A percentile compares a stretch with the other conserved stretches of the same genome.
phyloP scores from a whole-genome alignment of 2,113 vertebrate genomes.

The Melanocharis versteri region DNA sequence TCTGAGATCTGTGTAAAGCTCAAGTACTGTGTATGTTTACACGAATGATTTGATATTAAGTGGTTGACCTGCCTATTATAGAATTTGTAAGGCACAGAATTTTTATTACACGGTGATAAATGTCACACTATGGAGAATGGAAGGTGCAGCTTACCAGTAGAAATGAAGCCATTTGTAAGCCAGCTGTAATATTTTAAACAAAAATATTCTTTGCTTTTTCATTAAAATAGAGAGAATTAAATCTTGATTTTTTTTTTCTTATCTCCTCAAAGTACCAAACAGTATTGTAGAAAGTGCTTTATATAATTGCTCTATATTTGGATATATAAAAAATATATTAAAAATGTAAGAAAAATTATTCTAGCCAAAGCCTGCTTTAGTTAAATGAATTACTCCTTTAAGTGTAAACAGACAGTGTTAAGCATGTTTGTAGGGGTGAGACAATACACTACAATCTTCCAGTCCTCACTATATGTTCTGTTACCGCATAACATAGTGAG shows the following conservation, averaged over 20 bases:
- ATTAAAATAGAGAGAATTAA: background rate
- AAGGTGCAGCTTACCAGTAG: background rate
- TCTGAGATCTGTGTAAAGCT: background rate
- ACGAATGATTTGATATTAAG: background rate
- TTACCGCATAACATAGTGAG: background rate
- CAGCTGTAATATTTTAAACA: background rate
- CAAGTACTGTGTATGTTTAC: background rate
- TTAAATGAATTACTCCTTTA: background rate
- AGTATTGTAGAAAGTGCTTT: background rate
- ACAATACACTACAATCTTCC: rapidly evolving
- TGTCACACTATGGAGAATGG: background rate
- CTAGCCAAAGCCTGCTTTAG: background rate
- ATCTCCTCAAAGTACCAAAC: background rate
- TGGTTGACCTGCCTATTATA: background rate
- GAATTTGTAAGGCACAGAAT: background rate
- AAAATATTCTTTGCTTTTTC: background rate
- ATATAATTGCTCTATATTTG: background rate
- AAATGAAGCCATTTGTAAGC: background rate
- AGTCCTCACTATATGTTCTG: background rate
- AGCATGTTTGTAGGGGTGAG: background rate
- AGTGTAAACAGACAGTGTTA: background rate
- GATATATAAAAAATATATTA: background rate
- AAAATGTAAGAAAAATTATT: background rate
- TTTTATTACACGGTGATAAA: background rate
- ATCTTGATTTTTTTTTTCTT: background rate